Evolutionary conservation across 2,888 invertebrate genomes (phyloP), one percentile per base, ranked within the genome.

Genomic region (Erynnis tages): DNA sequence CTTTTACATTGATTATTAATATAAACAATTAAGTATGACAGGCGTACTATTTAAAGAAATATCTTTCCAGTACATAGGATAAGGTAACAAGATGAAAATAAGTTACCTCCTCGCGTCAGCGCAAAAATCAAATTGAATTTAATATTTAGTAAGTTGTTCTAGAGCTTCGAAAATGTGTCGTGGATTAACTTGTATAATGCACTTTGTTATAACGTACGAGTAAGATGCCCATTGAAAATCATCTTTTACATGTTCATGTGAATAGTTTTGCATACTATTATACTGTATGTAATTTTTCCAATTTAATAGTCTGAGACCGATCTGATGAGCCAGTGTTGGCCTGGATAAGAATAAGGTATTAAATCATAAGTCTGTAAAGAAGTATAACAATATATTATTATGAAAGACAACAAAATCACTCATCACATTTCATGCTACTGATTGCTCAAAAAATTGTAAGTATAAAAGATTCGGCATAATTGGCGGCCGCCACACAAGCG

Each of bases 51-150:
- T 4, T 32, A 10, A 29, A 46, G 34, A 10, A 35, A 30, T 35
- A 7, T 35, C 21, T 34, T 46, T 14, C 14, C 45, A 46, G 21
- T 25, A 35, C 25, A 46, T 46, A 16, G 34, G 34, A 25, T 32
- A 6, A 7, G n/a, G 29, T 25, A 25, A 25, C 10, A 45, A 23
- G 34, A 16, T 17, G 25, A 46, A 34, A 34, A 34, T 34, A 35
- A 61, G 56, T 64, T 71, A 67, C 67, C 71, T 70, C 71, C 59
- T 56, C 60, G 61, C 59, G 46, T 40, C 54, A 43, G 62, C 61
- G 61, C 62, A 49, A 62, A 69, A 69, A 71, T 66, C 69, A 69
- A 69, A 56, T 56, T 61, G 59, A 65, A 61, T 65, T 62, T 60
- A 64, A 59, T 59, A 61, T 43, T 62, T 61, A 58, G 48, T 56